Evolutionary conservation across 2,113 vertebrate species (phyloP), one percentile per base, ranked within the genome.

Genomic region (Aplodontia rufa): DNA sequence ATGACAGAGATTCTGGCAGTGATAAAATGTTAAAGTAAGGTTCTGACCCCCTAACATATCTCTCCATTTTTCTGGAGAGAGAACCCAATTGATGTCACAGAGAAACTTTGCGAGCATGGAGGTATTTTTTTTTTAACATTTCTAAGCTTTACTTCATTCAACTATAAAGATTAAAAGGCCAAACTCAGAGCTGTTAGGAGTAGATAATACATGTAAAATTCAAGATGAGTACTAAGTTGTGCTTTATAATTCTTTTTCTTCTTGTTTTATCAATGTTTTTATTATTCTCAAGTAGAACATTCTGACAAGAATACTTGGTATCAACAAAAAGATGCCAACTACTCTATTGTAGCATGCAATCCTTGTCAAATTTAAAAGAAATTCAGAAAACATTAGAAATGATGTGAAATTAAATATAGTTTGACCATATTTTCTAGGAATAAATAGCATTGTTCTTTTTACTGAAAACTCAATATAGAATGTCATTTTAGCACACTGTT

Each of bases 321-420:
- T 35, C 7, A 35, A 40, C 37, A 37, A 47, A 75, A 72, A 14
- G 19, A 69, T 79, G 45, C 79, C 49, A 90, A 42, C 37, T 14
- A 40, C 28, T 42, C 35, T 55, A 11, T 85, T 3, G 19, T 1
- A 93, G 5, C 19, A 37, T 40, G 3, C 3, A 74, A 45, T 81
- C 30, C 26, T 14, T n/a, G 20, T 47, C 75, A 93, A 66, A 75
- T 53, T 81, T 60, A 51, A 84, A 91, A 92, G 53, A 80, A 6
- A 74, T 69, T 74, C 5, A 74, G 62, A 47, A 95, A 84, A 53
- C 8, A 20, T 62, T 37, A n/a, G 30, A 35, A 79, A 92, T 72
- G 60, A 84, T 58, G 40, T 81, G 40, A 95, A 78, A 85, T 84
- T 91, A 95, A 94, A 93, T 94, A 82, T 13, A 72, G 28, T 71